phyloP scores from a whole-genome alignment of 2,888 invertebrate genomes.

The Fissipunctia ypsillon region DNA sequence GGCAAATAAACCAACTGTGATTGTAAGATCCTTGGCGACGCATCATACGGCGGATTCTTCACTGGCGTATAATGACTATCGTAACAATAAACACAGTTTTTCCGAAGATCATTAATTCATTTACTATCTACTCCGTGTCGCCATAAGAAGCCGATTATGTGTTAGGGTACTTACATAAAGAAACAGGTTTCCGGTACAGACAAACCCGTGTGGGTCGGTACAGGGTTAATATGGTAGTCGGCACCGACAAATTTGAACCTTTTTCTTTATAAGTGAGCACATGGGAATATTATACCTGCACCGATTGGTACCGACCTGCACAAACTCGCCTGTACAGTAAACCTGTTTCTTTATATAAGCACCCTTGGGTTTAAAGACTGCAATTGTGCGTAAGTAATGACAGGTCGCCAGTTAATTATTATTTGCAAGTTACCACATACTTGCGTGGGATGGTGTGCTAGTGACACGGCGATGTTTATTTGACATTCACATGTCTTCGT shows the following conservation, averaged over 20 bases:
- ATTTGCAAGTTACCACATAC: conserved; percentile 14
- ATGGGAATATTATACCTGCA: too few species aligned
- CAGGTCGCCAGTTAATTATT: conserved; percentile 8
- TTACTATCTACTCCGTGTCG: not conserved
- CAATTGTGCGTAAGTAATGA: conserved; percentile 19
- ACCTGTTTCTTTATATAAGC: too few species aligned
- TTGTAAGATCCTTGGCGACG: not conserved
- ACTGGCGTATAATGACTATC: not conserved
- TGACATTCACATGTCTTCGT: conserved; percentile 14
- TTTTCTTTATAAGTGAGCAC: too few species aligned
- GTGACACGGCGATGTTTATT: conserved; percentile 1
- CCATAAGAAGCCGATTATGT: conserved; percentile 18
- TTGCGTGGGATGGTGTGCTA: not conserved
- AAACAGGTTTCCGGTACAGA: too few species aligned
- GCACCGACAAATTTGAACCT: too few species aligned
- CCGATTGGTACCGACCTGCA: too few species aligned
- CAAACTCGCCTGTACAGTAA: too few species aligned
- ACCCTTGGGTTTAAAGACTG: conserved; percentile 7
- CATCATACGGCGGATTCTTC: not conserved
- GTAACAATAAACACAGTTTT: not conserved
- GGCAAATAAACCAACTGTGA: not conserved
- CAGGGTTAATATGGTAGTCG: too few species aligned
- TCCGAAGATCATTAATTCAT: not conserved
- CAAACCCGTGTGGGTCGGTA: too few species aligned
- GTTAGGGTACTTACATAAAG: too few species aligned